A percentile compares a stretch with the other conserved stretches of the same genome.
Conservation (phyloP, 2,888 invertebrate species). For the Thereva unica region DNA sequence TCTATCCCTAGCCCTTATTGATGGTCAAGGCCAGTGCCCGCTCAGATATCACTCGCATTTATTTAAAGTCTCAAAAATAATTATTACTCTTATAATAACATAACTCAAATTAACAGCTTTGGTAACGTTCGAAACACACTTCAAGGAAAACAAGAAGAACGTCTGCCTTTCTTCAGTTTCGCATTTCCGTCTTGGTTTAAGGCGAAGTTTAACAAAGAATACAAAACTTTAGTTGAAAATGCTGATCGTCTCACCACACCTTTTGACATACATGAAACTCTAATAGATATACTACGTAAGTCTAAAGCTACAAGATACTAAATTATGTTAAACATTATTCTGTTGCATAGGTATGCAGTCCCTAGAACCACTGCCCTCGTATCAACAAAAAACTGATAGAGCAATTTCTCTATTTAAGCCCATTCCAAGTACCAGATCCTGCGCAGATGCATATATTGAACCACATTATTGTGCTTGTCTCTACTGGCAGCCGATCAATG, state of each 20-base stretch:
- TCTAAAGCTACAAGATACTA: neutral
- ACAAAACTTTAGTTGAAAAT: constrained; percentile 68
- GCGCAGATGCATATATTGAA: constrained; percentile 86
- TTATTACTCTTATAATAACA: too few species aligned
- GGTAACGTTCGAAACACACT: constrained; percentile 79
- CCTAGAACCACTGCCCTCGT: constrained; percentile 6
- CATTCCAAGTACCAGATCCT: constrained; percentile 77
- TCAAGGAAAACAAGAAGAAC: constrained; percentile 90
- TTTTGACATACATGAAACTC: constrained; percentile 84
- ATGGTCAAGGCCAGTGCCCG: too few species aligned
- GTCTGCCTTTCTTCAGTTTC: constrained; percentile 84
- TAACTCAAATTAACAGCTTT: constrained; percentile 63
- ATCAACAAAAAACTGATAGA: constrained; percentile 44
- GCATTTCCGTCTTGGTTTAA: constrained; percentile 74
- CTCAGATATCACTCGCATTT: too few species aligned
- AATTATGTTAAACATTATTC: neutral
- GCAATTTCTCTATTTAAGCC: constrained; percentile 57
- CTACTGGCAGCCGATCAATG: constrained; percentile 71
- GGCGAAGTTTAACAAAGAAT: constrained; percentile 63
- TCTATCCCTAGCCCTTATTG: too few species aligned
- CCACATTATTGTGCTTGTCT: constrained; percentile 96
- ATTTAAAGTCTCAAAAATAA: too few species aligned
- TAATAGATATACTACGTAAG: constrained; percentile 65
- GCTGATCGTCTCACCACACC: constrained; percentile 76
- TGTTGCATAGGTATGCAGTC: constrained; percentile 16